Conservation (phyloP, 2,797 vertebrate genomes). For the Chaetodon trifasciatus region DNA sequence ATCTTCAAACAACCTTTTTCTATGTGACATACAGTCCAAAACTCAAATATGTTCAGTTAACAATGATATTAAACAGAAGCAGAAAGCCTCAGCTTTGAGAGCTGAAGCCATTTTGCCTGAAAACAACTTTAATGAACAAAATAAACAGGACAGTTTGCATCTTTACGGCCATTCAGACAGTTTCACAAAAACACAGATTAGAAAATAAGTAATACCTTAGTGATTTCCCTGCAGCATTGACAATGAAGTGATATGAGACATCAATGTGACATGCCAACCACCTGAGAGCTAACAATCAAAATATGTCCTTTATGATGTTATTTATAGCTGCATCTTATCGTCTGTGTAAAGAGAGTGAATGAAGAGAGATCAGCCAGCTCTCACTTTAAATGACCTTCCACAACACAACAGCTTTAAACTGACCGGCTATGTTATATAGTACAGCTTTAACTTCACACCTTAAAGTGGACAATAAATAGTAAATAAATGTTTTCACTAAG, state of each 20-base stretch:
- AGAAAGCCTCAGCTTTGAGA: neutral
- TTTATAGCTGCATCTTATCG: conserved; percentile 22
- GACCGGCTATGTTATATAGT: neutral
- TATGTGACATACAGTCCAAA: too few species aligned
- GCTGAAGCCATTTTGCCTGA: neutral
- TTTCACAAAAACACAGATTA: neutral
- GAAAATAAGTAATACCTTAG: neutral
- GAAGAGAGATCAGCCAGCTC: conserved; percentile 21
- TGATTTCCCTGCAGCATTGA: neutral
- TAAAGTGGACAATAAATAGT: neutral
- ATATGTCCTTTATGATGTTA: conserved; percentile 17
- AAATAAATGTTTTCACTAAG: neutral
- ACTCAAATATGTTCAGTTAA: neutral
- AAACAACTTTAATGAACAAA: neutral
- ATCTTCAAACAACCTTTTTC: neutral
- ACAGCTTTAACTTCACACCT: neutral
- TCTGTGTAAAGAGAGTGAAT: conserved; percentile 10
- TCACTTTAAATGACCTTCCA: conserved; percentile 31
- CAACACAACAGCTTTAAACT: conserved; percentile 13
- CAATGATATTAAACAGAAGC: neutral
- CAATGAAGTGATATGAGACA: neutral
- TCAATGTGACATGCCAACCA: conserved; percentile 4
- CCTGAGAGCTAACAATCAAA: neutral
- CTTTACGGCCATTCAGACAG: neutral
- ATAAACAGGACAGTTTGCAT: neutral